Conservation (phyloP, 2,113 vertebrate species). For the Crotalus helleri region DNA sequence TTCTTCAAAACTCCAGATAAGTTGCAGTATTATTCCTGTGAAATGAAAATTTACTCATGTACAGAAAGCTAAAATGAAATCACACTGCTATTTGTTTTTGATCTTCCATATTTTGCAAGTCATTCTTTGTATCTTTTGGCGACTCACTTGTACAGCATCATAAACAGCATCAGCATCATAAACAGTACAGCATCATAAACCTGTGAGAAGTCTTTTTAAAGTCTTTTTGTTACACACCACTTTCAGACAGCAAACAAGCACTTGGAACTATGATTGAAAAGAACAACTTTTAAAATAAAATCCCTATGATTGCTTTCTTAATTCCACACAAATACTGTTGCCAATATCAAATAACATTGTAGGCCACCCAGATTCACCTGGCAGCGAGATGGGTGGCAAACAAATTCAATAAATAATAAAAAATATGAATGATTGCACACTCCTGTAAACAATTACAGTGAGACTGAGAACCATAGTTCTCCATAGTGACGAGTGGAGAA, state of each 20-base stretch:
- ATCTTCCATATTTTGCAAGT: background rate
- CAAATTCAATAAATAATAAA: background rate
- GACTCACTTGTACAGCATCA: background rate
- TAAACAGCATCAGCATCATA: too few species aligned
- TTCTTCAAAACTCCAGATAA: conserved; percentile 52
- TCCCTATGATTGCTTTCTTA: conserved; percentile 32
- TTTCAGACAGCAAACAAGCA: conserved; percentile 15
- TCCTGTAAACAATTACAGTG: background rate
- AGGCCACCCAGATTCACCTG: background rate
- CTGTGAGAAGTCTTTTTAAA: conserved; percentile 34
- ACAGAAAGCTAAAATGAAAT: conserved; percentile 51
- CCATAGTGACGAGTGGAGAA: too few species aligned
- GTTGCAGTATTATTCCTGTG: conserved; percentile 48
- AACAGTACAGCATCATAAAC: background rate
- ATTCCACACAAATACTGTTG: conserved; percentile 17
- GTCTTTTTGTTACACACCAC: conserved; percentile 22
- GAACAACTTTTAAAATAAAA: conserved; percentile 32
- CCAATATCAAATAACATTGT: background rate
- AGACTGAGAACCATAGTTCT: background rate
- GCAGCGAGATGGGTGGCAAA: background rate
- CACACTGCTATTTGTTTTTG: conserved; percentile 45
- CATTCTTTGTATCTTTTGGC: background rate
- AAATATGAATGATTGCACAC: background rate
- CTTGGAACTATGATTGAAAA: conserved; percentile 15
- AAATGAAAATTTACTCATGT: conserved; percentile 43